These are phyloP conservation scores for Corticium candelabrum DNA, from an alignment of 37 sponge, comb jelly and placozoan genomes.

Conservation along the genomic window DNA sequence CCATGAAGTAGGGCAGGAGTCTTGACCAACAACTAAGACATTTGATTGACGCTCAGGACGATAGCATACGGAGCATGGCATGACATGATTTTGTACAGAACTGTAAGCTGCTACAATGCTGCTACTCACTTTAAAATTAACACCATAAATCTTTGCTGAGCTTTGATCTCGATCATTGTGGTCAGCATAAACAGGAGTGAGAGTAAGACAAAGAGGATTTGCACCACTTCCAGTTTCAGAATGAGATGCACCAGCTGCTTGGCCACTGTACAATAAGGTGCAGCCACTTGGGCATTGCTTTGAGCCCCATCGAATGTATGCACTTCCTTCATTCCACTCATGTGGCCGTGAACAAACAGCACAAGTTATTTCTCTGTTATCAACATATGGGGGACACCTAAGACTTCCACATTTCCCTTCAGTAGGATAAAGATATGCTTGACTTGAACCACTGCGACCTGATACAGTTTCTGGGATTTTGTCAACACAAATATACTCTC, in stretches of 20 bases:
- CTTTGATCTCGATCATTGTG: not conserved
- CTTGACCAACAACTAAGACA: not conserved
- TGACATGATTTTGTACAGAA: not conserved
- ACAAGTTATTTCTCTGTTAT: conserved; percentile 10
- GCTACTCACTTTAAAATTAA: not conserved
- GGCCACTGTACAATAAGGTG: not conserved
- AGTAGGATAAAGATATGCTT: not conserved
- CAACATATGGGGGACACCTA: conserved; percentile 15
- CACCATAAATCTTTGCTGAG: not conserved
- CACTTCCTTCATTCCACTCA: not conserved
- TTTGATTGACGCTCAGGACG: not conserved
- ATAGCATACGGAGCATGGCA: not conserved
- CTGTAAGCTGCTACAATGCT: not conserved
- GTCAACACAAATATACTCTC: conserved; percentile 10
- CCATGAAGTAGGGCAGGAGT: not conserved
- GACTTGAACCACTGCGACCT: not conserved
- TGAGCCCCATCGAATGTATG: not conserved
- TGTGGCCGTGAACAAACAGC: not conserved
- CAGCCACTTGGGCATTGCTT: not conserved
- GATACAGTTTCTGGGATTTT: not conserved
- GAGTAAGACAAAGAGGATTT: not conserved
- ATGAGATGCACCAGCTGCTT: not conserved
- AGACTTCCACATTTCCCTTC: conserved; percentile 12
- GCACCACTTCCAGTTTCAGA: not conserved
- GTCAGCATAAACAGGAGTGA: not conserved